phyloP scores from a whole-genome alignment of 1,140 invertebrate species.

The Eriosoma lanigerum region DNA sequence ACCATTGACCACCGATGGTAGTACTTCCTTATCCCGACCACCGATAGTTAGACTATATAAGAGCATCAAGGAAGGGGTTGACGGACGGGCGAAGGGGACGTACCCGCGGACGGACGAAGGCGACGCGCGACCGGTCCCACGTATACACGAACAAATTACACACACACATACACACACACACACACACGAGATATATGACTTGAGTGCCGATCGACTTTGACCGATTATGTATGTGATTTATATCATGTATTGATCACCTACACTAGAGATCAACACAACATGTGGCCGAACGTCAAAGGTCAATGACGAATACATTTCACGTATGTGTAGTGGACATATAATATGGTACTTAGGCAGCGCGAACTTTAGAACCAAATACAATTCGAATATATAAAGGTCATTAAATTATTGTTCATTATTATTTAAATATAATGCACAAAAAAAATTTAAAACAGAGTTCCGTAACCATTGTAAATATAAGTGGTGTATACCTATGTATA shows the following conservation, averaged over 20 bases:
- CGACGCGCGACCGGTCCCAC: conserved; percentile 31
- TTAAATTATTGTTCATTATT: not conserved
- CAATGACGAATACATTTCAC: conserved; percentile 26
- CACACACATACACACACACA: no score
- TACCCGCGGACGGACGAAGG: not conserved
- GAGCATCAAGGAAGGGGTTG: not conserved
- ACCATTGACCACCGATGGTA: no score
- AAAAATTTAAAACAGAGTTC: not conserved
- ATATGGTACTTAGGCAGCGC: not conserved
- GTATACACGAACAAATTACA: not conserved
- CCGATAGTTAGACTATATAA: not conserved
- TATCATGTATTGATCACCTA: not conserved
- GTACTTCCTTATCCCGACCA: conserved; percentile 2
- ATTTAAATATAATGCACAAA: not conserved
- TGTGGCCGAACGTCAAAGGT: conserved; percentile 2
- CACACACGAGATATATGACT: not conserved
- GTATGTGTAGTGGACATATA: not conserved
- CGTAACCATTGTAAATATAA: not conserved
- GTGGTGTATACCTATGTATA: not conserved
- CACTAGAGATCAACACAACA: conserved; percentile 6
- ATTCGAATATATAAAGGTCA: conserved; percentile 28
- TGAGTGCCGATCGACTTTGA: conserved; percentile 10
- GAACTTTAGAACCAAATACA: conserved; percentile 29
- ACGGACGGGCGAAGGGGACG: not conserved
- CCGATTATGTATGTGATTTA: not conserved